These are phyloP conservation scores for Pagetopsis macropterus DNA, from an alignment of 2,797 vertebrate species.

Conservation along the genomic window DNA sequence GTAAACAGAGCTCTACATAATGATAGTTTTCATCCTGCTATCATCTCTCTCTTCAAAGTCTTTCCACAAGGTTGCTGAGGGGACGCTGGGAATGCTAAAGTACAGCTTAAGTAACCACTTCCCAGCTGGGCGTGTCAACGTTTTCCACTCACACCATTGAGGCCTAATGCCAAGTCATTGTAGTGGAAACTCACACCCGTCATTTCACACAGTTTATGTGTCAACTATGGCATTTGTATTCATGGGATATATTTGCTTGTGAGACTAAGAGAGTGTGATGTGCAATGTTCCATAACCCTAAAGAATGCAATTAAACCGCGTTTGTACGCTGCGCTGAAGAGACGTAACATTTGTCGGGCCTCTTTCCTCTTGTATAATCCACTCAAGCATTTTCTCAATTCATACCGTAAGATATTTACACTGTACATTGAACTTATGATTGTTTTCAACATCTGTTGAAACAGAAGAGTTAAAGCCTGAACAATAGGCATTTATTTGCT, in stretches of 20 bases:
- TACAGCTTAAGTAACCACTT: conserved; percentile 78
- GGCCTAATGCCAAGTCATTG: conserved; percentile 70
- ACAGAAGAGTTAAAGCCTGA: conserved; percentile 11
- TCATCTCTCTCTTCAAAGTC: conserved; percentile 74
- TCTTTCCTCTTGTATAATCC: conserved; percentile 46
- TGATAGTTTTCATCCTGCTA: conserved; percentile 75
- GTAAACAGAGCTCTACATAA: conserved; percentile 76
- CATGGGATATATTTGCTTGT: conserved; percentile 66
- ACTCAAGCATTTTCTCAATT: conserved; percentile 5
- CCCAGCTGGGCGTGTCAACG: conserved; percentile 78
- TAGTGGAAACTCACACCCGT: conserved; percentile 75
- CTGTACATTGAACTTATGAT: not conserved
- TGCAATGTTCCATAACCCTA: conserved; percentile 44
- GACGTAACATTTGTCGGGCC: conserved; percentile 32
- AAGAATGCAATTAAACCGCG: conserved; percentile 58
- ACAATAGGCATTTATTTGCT: not conserved
- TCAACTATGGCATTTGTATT: conserved; percentile 60
- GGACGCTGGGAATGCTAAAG: conserved; percentile 73
- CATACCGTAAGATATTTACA: conserved; percentile 18
- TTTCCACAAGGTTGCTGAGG: conserved; percentile 71
- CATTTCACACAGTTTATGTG: conserved; percentile 67
- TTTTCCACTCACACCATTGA: conserved; percentile 68
- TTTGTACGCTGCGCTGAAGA: conserved; percentile 12
- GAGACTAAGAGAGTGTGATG: conserved; percentile 58
- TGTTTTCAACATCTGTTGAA: conserved; percentile 12